Evolutionary conservation across 2,113 vertebrate species (phyloP), one percentile per base, ranked within the genome.

Genomic region (Crotalus helleri): DNA sequence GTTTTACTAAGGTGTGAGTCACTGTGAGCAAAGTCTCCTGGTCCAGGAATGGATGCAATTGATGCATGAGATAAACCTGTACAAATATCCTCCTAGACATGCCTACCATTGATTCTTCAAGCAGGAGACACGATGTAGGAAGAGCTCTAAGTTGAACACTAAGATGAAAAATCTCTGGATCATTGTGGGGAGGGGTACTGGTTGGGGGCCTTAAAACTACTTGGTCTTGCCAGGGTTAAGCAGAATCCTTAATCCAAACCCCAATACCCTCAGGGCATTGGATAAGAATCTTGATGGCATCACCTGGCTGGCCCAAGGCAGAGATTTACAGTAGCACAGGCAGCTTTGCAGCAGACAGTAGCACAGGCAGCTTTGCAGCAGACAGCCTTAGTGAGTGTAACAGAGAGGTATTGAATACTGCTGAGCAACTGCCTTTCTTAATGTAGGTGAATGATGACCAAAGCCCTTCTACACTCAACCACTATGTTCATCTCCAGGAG

Each of bases 401-500:
- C 49, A 59, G 13, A 59, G 57, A 87, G 6, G 53, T 24, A 33
- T 33, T 24, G 8, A 24, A 26, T 58, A 5, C 3, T 33, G 51
- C 49, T 89, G 23, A 64, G n/a, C 24, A 90, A 86, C 44, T 93
- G n/a, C 23, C 58, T 92, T 93, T 93, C 51, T n/a, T 54, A 93
- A 85, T 89, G 58, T 97, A 99, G 99, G 97, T 96, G 2, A 98
- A 98, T 1, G 99, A 99, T 1, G 98, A 99, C 55, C 97, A 98
- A 81, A 98, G 97, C 44, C 94, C 97, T 1, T 99, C 99, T 90
- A 98, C 98, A 17, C 98, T 99, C 97, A 99, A 99, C 97, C 99
- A 99, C 97, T 97, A 97, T 97, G 97, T 99, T 95, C 98, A 99
- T 90, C 98, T 99, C 55, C 99, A 99, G 95, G 99, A 99, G 96